A percentile compares a stretch with the other conserved stretches of the same genome.
Evolutionary conservation across 1,140 invertebrate species (phyloP).

Genomic region (Leptonema lineaticorne): DNA sequence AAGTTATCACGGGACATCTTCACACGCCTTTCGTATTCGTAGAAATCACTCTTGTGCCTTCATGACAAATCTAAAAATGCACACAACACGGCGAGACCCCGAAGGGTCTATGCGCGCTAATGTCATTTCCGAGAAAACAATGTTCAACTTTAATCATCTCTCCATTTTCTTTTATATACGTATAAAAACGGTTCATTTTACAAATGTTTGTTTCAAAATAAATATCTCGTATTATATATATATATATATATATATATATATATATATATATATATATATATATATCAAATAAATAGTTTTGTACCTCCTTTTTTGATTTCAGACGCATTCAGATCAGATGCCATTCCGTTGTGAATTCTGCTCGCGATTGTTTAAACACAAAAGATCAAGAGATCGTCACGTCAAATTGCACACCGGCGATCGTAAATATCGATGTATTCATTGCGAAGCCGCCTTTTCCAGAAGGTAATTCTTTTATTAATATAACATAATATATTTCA

Average conservation of each 20-base stretch:
- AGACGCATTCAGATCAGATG: constrained; percentile 88
- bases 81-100: too few species aligned
- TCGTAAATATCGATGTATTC: constrained; percentile 87
- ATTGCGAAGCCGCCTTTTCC: constrained; percentile 90
- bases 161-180: too few species aligned
- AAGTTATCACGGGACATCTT: constrained; percentile 14
- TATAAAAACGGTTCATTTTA: too few species aligned
- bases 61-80: too few species aligned
- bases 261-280: background rate
- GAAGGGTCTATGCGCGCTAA: too few species aligned
- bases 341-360: constrained; percentile 89
- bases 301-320: constrained; percentile 45
- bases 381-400: constrained; percentile 89
- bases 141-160: too few species aligned
- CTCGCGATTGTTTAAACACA: constrained; percentile 91
- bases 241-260: too few species aligned
- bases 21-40: constrained; percentile 12
- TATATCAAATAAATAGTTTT: background rate
- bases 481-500: too few species aligned
- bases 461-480: constrained; percentile 67
- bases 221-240: too few species aligned
- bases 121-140: too few species aligned
- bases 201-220: too few species aligned
- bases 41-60: constrained; percentile 1
- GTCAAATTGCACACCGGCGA: constrained; percentile 94